These are phyloP conservation scores for Peromyscus nudipes DNA, from an alignment of 2,797 vertebrate species.

Conservation along the genomic window DNA sequence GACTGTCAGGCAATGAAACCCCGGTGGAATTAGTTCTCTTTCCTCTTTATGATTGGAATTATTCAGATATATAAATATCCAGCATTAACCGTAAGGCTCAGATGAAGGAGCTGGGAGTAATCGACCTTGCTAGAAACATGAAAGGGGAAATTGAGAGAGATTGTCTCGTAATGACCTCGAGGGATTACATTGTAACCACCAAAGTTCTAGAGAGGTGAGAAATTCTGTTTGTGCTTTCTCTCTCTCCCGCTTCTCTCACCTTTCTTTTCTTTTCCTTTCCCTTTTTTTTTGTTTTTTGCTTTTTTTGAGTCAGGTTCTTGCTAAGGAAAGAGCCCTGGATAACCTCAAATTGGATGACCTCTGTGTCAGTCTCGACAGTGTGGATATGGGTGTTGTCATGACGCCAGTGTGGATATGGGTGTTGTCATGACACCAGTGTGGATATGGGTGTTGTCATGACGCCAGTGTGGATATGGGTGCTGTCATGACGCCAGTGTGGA, in stretches of 20 bases:
- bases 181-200: not conserved
- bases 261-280: no score
- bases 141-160: not conserved
- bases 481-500: no score
- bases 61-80: not conserved
- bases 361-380: not conserved
- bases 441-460: no score
- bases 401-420: no score
- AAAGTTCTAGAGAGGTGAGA: not conserved
- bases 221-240: not conserved
- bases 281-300: no score
- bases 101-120: not conserved
- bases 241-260: not conserved
- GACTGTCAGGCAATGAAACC: not conserved
- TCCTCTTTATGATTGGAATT: slow-evolving; percentile 28
- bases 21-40: slow-evolving; percentile 12
- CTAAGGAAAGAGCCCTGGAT: not conserved
- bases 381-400: not conserved
- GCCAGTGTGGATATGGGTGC: no score
- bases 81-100: slow-evolving; percentile 1
- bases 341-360: not conserved
- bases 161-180: not conserved
- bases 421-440: no score
- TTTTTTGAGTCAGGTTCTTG: not conserved
- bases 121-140: slow-evolving; percentile 7